A percentile compares a stretch with the other conserved stretches of the same genome.
These are phyloP conservation scores for Zaprionus nigranus DNA, from an alignment of 1,140 invertebrate genomes.

Conservation along the genomic window DNA sequence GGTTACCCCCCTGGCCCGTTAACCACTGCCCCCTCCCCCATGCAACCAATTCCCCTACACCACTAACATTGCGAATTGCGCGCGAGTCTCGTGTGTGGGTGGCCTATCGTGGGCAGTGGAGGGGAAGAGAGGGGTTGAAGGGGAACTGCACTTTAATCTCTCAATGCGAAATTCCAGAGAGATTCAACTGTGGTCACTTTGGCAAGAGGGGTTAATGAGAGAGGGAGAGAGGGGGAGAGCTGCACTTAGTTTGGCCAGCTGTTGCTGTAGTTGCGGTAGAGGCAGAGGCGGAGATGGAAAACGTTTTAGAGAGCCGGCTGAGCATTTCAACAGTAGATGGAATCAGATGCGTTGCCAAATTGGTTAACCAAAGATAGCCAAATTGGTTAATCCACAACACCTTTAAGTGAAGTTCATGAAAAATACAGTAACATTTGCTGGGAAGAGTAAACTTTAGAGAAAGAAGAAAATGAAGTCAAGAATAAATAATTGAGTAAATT, in stretches of 20 bases:
- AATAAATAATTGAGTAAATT: not conserved
- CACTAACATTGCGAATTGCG: constrained; percentile 17
- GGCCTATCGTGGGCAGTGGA: constrained; percentile 14
- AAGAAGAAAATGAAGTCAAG: not conserved
- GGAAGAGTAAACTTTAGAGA: not conserved
- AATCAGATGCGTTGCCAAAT: not conserved
- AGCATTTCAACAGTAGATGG: not conserved
- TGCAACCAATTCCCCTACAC: no score
- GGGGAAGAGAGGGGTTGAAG: not conserved
- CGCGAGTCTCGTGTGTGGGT: constrained; percentile 25
- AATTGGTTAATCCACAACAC: no score
- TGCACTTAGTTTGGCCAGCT: not conserved
- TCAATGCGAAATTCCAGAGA: constrained; percentile 69
- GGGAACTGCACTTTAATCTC: constrained; percentile 68
- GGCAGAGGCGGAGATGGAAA: not conserved
- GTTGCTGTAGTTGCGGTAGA: not conserved
- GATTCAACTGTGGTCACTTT: constrained; percentile 36
- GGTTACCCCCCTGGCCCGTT: not conserved
- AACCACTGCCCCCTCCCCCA: not conserved
- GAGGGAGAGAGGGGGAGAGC: not conserved
- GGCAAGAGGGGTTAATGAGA: constrained; percentile 23
- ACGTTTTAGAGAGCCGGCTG: not conserved
- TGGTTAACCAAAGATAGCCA: not conserved
- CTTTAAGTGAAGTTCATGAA: no score
- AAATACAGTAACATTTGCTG: fast-evolving